Evolutionary conservation across 2,888 invertebrate genomes (phyloP), one percentile per base, ranked within the genome.

Genomic region (Melikaiella ostensackeni): DNA sequence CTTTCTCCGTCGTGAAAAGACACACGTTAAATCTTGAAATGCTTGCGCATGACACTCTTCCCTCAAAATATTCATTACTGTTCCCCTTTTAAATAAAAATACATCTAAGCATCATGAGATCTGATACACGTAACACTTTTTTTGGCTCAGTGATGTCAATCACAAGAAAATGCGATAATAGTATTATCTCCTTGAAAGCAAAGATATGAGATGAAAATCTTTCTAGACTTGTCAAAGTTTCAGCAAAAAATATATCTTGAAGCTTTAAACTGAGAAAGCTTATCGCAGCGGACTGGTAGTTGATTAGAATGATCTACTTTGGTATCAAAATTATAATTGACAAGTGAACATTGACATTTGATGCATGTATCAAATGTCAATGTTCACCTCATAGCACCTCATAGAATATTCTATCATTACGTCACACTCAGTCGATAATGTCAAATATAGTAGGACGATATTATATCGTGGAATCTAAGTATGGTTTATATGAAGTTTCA

Each of bases 1-100:
- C 57, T 70, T 77, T 77, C 76, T 75, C 59, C 27, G 30, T 61
- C 59, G 46, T 62, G 75, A 75, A 62, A 75, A 61, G 30, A 75
- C 61, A 74, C 66, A 70, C 30, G 50, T 70, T 70, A 70, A 70
- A 70, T 70, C 70, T 70, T 70, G 70, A 70, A 55, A 70, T 46
- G n/a, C 70, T 70, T 30, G 13, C 24, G 27, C 46, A 55, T 64
- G 42, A 50, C 50, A 70, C 50, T 50, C 50, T 33, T 70, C 50
- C 70, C 27, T 70, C 70, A 70, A 70, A 70, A 70, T 70, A 70
- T 70, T 63, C 35, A 63, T 63, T n/a, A 35, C n/a, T 35, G n/a
- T n/a, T 50, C 30, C n/a, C 30, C 27, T 50, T 19, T 19, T 30
- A 7, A 16, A 8, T 50, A 70, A 70, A 70, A 70, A 33, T 16